Percentiles rank a stretch among this genome's conserved stretches.
phyloP scores from a whole-genome alignment of 2,797 vertebrate genomes.

The Simalia tracyae region DNA sequence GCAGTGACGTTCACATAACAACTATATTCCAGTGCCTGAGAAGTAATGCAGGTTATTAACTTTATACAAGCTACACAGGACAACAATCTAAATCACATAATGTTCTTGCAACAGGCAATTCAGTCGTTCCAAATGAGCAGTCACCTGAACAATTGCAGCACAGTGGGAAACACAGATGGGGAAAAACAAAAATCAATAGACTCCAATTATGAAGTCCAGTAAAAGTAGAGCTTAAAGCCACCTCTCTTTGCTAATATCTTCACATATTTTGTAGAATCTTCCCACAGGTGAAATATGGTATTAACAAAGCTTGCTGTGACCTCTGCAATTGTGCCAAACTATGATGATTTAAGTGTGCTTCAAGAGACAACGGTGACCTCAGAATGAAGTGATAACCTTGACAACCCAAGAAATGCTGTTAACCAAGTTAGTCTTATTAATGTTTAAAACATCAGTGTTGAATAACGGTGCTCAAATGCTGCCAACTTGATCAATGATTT shows the following conservation, averaged over 20 bases:
- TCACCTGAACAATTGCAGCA: background rate
- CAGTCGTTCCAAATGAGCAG: conserved; percentile 35
- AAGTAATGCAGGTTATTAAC: conserved; percentile 15
- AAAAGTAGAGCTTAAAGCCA: background rate
- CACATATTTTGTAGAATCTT: background rate
- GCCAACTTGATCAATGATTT: background rate
- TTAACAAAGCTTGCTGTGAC: accelerated
- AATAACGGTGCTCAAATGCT: background rate
- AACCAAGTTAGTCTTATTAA: background rate
- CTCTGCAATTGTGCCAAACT: background rate
- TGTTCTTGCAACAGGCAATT: conserved; percentile 24
- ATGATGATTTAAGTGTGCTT: accelerated
- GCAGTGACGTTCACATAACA: background rate
- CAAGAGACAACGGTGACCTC: accelerated
- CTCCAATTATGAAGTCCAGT: conserved; percentile 20
- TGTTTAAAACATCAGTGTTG: background rate
- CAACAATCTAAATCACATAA: conserved; percentile 34
- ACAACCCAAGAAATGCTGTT: accelerated
- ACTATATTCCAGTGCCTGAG: background rate
- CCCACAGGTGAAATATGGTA: background rate
- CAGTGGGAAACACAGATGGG: conserved; percentile 2
- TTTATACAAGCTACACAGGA: conserved; percentile 26
- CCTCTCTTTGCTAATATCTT: background rate
- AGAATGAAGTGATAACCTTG: background rate
- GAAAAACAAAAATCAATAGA: conserved; percentile 11